Evolutionary conservation across 2,888 invertebrate species (phyloP), one percentile per base, ranked within the genome.

Genomic region (Heteropelma amictum): DNA sequence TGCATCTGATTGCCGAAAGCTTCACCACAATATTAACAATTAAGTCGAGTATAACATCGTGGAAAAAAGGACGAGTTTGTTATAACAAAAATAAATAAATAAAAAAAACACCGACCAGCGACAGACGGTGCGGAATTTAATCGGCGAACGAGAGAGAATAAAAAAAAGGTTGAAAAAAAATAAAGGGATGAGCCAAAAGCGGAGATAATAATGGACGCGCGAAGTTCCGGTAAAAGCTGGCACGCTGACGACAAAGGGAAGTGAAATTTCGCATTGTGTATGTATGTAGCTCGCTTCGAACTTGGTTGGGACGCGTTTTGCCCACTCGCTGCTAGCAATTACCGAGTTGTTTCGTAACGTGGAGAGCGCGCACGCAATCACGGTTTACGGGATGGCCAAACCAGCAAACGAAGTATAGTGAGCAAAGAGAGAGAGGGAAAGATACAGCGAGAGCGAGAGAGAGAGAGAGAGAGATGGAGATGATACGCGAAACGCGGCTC

Each of bases 271-370:
- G 28, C 35, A 35, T 35, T 33, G 33, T 45, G 47, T 54, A 3
- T 51, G 21, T 35, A 19, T 5, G 28, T n/a, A 10, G 54, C 40
- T 74, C 4, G 49, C 64, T 69, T 63, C 69, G 69, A 64, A 74
- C 73, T 74, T 74, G 63, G 73, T 53, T 58, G 58, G 45, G 65
- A 65, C 80, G 78, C 80, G 78, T 83, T 83, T 85, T 81, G 81
- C 79, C 80, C 79, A 82, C 82, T 80, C 76, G 82, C 81, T 83
- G 83, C 75, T 68, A 77, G 85, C 83, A 87, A 87, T 87, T 87
- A 87, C 85, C 81, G 83, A 81, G 82, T 81, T 84, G 82, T 86
- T 83, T 85, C 73, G 86, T 87, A 88, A 87, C 86, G 86, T 84
- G 58, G 51, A 69, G 40, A 68, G 58, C 58, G 68, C 12, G 83